phyloP scores from a whole-genome alignment of 2,888 invertebrate species.

The Rotaria macrura region DNA sequence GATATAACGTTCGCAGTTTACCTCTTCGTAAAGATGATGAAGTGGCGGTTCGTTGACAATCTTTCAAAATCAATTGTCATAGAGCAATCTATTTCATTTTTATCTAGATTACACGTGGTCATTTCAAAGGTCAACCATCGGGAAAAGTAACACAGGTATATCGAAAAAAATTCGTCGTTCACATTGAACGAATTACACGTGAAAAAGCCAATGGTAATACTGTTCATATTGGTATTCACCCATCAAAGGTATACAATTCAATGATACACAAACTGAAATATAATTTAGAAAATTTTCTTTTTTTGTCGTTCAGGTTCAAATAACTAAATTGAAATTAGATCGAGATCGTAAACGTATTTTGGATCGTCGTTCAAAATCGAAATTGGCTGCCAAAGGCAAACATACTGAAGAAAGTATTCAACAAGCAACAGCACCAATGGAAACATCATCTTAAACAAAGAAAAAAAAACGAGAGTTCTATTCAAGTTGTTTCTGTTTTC shows the following conservation, averaged over 20 bases:
- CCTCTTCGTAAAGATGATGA: conserved; percentile 98
- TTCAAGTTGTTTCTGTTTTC: background rate
- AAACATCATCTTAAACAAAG: conserved; percentile 14
- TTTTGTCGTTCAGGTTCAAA: conserved; percentile 64
- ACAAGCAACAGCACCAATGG: conserved; percentile 20
- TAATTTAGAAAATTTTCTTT: background rate
- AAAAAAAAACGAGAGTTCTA: background rate
- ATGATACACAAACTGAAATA: too few relatives aligned
- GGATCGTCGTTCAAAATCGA: conserved; percentile 68
- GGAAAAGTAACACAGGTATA: conserved; percentile 98
- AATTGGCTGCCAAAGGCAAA: conserved; percentile 31
- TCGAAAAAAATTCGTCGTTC: conserved; percentile 94
- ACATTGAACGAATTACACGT: conserved; percentile 96
- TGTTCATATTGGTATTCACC: conserved; percentile 95
- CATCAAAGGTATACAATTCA: conserved; percentile 70
- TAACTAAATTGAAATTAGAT: conserved; percentile 97
- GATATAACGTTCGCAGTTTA: conserved; percentile 94
- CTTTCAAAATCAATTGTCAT: background rate
- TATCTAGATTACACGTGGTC: conserved; percentile 81
- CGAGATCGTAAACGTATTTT: conserved; percentile 93
- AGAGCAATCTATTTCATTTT: background rate
- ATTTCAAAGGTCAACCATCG: conserved; percentile 96
- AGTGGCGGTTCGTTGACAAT: conserved; percentile 68
- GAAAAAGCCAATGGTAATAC: conserved; percentile 98
- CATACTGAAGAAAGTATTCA: conserved; percentile 33